Evolutionary conservation across 2,888 invertebrate genomes (phyloP).

Genomic region (Sminthurinus aureus): DNA sequence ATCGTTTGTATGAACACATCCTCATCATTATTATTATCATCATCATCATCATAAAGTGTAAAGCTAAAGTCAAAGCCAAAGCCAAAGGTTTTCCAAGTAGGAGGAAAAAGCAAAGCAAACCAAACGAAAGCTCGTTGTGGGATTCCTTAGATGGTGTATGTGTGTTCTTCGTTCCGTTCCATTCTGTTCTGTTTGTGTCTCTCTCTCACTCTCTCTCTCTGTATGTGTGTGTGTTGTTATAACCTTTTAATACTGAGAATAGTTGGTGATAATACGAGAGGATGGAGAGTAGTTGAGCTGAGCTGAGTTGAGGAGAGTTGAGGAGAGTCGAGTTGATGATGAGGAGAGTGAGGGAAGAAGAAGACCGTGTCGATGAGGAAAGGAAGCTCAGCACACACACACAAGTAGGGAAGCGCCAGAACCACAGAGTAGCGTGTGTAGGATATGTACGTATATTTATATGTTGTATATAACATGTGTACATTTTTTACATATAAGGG

Average conservation of each 20-base stretch:
- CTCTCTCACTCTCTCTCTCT: too few species aligned
- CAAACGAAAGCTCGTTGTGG: not conserved
- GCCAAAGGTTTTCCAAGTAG: not conserved
- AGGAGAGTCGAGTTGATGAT: too few species aligned
- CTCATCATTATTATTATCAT: not conserved
- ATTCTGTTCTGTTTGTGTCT: too few species aligned
- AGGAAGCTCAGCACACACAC: constrained; percentile 14
- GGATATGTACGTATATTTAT: not conserved
- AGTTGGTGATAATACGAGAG: not conserved
- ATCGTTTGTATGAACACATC: not conserved
- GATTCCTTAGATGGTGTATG: not conserved
- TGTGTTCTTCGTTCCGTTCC: not conserved
- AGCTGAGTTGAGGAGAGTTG: not conserved
- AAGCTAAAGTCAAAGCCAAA: not conserved
- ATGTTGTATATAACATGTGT: not conserved
- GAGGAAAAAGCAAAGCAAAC: not conserved
- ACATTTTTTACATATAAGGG: not conserved
- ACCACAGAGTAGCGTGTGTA: not conserved
- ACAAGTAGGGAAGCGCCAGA: constrained; percentile 9
- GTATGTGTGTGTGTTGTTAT: not conserved
- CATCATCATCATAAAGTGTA: not conserved
- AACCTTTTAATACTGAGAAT: not conserved
- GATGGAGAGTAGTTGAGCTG: not conserved
- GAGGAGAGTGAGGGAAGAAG: not conserved
- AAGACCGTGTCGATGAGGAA: constrained; percentile 9